Conservation (phyloP, 2,113 vertebrate species). For the Atlantisia rogersi region DNA sequence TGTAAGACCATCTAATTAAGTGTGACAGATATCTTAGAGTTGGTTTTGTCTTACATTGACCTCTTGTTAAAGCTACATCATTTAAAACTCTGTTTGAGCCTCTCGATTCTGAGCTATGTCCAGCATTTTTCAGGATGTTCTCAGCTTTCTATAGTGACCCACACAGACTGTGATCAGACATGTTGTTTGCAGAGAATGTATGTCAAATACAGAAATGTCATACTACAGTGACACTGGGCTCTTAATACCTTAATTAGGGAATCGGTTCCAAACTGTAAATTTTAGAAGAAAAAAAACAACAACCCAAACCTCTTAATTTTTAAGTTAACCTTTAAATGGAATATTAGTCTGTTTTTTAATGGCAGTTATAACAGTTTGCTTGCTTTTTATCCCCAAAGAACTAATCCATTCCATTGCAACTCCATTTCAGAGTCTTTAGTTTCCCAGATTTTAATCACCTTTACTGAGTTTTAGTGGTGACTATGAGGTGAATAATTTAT, state of each 20-base stretch:
- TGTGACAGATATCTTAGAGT: neutral
- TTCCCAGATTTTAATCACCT: constrained; percentile 31
- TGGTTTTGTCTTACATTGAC: neutral
- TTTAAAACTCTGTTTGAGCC: neutral
- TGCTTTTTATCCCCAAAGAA: neutral
- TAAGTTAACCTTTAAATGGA: neutral
- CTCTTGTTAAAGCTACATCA: neutral
- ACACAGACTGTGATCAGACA: neutral
- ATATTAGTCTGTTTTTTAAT: neutral
- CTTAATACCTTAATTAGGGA: neutral
- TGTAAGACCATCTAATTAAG: neutral
- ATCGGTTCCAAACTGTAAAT: neutral
- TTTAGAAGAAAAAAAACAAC: neutral
- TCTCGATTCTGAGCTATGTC: neutral
- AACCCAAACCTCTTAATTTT: neutral
- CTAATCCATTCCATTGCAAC: neutral
- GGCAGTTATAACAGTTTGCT: neutral
- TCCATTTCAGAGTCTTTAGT: neutral
- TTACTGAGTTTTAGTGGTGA: neutral
- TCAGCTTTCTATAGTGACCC: neutral
- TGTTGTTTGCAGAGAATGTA: neutral
- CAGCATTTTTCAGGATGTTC: neutral
- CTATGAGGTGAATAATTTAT: constrained; percentile 52
- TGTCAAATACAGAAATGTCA: neutral
- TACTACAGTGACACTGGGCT: neutral